Base-by-base conservation (phyloP, 2,888 invertebrate genomes). In the Polyommatus iphigenia region DNA sequence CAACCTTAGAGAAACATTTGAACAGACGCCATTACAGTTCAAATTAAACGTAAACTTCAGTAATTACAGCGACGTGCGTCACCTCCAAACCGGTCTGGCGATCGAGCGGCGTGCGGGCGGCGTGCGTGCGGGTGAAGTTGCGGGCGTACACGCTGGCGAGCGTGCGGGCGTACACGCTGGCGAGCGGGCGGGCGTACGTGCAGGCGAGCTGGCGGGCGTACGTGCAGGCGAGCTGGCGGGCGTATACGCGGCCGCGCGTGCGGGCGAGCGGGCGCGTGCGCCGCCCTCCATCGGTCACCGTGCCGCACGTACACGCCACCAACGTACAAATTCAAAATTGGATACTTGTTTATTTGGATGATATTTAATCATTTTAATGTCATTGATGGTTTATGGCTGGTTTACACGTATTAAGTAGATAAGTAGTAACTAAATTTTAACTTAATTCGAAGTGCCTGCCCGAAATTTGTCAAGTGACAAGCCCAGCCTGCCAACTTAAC, bases 241-340 rank as follows among this genome's bases (percentile, higher is more conserved):
- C 24, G 32, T 8, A 32, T n/a, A n/a, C n/a, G n/a, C n/a, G n/a
- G n/a, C n/a, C n/a, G n/a, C n/a, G n/a, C n/a, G 59, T 20, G 59
- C 36, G 8, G 41, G 13, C 20, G 62, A 62, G 8, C 62, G 77
- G 18, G 46, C 77, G 81, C 79, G 81, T 79, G 81, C 79, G 81
- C 83, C 79, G 59, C 82, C 81, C 78, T 79, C 80, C 79, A 81
- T 29, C 78, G 83, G 93, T 93, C 93, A 93, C 84, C 92, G 71
- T 57, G 76, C 82, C 78, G 78, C 83, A 82, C 91, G 89, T 41
- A 92, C 73, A 24, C 89, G 88, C 91, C 90, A 93, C 80, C 90
- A 89, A 8, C 92, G 86, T 73, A 93, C 87, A 41, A 46, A n/a
- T n/a, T n/a, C n/a, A n/a, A n/a, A n/a, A 41, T 41, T 41, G 10